A percentile compares a stretch with the other conserved stretches of the same genome.
These are phyloP conservation scores for Uloborus diversus DNA, from an alignment of 1,140 invertebrate genomes.

Conservation along the genomic window DNA sequence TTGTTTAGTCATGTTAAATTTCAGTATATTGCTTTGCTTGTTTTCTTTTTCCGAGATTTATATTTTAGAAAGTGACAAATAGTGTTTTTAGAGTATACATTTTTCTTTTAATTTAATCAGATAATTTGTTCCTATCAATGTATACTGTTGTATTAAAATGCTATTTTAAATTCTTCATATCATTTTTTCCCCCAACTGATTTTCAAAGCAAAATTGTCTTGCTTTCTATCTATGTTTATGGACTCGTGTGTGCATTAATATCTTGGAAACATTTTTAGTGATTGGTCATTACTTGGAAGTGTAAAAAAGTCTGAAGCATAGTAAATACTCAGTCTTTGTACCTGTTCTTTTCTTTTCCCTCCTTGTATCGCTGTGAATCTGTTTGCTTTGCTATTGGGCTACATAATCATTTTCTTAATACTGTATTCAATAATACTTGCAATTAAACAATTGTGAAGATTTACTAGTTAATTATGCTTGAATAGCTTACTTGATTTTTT, in stretches of 20 bases:
- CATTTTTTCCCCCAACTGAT: constrained; percentile 14
- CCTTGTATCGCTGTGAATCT: constrained; percentile 40
- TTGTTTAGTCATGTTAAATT: constrained; percentile 48
- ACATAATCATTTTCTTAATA: constrained; percentile 12
- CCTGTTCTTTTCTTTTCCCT: constrained; percentile 52
- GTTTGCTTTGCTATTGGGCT: constrained; percentile 16
- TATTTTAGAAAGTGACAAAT: constrained; percentile 32
- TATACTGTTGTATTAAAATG: constrained; percentile 34
- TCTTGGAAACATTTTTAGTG: constrained; percentile 16
- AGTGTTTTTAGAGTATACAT: constrained; percentile 20
- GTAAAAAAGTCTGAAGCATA: constrained; percentile 26
- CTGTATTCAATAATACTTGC: constrained; percentile 12
- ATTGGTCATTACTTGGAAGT: background rate
- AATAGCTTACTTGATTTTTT: constrained; percentile 26
- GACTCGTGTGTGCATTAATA: constrained; percentile 33
- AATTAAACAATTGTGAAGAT: constrained; percentile 19
- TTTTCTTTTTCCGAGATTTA: constrained; percentile 23
- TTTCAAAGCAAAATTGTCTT: constrained; percentile 9
- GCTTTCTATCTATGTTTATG: constrained; percentile 35
- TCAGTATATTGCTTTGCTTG: constrained; percentile 25
- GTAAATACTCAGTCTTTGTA: constrained; percentile 26
- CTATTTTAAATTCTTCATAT: constrained; percentile 15
- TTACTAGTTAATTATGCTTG: constrained; percentile 38
- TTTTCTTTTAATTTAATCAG: constrained; percentile 37
- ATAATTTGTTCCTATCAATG: constrained; percentile 9